Evolutionary conservation across 2,113 vertebrate genomes (phyloP), one percentile per base, ranked within the genome.

Genomic region (Hippocampus zosterae): DNA sequence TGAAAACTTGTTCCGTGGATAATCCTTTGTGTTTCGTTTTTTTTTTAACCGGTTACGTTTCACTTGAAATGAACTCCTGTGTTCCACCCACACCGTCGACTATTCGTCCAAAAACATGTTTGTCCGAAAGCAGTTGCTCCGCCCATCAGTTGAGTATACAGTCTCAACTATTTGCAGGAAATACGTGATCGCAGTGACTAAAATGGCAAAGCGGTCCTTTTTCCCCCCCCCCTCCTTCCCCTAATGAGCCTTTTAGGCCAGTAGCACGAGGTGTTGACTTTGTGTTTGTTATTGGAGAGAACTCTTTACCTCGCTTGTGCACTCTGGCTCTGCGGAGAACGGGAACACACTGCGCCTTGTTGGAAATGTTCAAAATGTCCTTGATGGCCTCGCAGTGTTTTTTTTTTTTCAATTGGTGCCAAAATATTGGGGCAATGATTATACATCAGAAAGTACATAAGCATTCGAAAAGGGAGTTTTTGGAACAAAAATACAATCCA

Each of bases 271-370:
- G 33, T 40, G 60, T 62, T 62, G 60, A 62, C 19, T 62, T 62
- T 62, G 60, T 62, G 60, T 62, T 62, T 21, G 18, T 62, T 62
- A 62, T 62, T 62, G 60, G 60, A 40, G 59, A 37, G 33, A 40
- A 6, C 29, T 61, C 33, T 40, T 62, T 40, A 8, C 33, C 40
- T 62, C 29, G 21, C 59, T 40, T 61, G 16, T 61, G 29, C 33
- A 61, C 59, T 61, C 59, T 61, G 29, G 16, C 59, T 19, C 29
- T 21, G 29, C 15, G 18, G 15, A 21, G 7, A 57, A 59, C 56
- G 12, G 3, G 15, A 59, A 29, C 23, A 59, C 60, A 62, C 33
- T 11, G 29, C 33, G 27, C 59, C 59, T 60, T 37, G 33, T 62
- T 62, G 59, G 33, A 10, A 61, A 21, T 8, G 18, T 61, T 61